Conservation (phyloP, 2,113 vertebrate genomes). For the Aramus guarauna region DNA sequence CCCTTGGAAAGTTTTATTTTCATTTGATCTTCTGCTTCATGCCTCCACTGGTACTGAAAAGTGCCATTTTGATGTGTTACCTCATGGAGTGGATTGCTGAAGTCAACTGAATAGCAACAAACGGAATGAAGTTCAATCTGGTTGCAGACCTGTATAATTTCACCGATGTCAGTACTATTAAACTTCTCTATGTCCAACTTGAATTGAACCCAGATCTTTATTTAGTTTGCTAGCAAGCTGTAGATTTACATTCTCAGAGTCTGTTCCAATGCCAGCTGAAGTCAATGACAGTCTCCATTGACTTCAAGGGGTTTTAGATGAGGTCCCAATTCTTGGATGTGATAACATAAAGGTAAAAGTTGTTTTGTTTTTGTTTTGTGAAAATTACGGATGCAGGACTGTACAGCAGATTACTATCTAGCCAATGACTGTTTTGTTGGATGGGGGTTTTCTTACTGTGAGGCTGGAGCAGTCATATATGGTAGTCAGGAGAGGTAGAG, state of each 20-base stretch:
- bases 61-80: conserved; percentile 4
- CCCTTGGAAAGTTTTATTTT: not conserved
- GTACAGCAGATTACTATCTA: not conserved
- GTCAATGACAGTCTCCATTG: not conserved
- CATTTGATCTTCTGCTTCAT: not conserved
- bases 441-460: not conserved
- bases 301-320: not conserved
- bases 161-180: not conserved
- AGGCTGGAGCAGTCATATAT: not conserved
- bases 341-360: not conserved
- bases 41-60: not conserved
- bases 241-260: not conserved
- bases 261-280: not conserved
- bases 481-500: not conserved
- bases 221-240: not conserved
- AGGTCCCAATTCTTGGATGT: not conserved
- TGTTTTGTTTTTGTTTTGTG: not conserved
- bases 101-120: not conserved
- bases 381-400: not conserved
- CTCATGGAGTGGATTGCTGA: not conserved
- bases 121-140: not conserved
- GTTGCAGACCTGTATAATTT: not conserved
- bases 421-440: not conserved
- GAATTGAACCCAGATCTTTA: not conserved
- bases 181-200: not conserved